Conservation (phyloP, 35 echinoderm and acorn worm genomes). For the Amphiura filiformis region DNA sequence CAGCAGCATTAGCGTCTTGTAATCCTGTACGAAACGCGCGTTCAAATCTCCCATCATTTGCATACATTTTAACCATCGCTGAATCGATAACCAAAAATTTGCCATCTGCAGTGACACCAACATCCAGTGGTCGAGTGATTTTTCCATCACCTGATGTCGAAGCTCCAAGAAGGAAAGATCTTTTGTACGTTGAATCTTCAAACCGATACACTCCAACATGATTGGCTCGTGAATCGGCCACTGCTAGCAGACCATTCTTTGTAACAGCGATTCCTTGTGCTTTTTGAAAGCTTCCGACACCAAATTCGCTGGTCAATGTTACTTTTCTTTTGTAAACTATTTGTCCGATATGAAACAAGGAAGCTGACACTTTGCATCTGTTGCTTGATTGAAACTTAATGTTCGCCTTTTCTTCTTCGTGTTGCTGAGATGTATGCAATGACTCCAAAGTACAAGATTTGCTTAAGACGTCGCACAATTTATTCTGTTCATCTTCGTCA, state of each 20-base stretch:
- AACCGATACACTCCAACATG: background rate
- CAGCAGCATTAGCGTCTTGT: background rate
- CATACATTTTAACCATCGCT: background rate
- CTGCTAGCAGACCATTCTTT: background rate
- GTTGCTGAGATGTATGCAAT: too few species aligned
- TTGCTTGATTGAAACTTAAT: too few species aligned
- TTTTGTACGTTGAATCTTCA: background rate
- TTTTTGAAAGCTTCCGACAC: background rate
- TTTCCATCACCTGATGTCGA: background rate
- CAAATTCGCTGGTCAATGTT: background rate
- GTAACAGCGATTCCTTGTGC: background rate
- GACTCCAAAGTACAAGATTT: too few species aligned
- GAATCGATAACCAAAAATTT: background rate
- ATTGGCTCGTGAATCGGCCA: background rate
- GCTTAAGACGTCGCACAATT: too few species aligned
- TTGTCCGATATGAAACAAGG: background rate
- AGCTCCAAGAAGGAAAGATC: background rate
- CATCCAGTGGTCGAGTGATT: background rate
- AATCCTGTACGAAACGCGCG: background rate
- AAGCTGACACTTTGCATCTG: too few species aligned
- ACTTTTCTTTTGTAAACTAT: background rate
- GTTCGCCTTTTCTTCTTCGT: too few species aligned
- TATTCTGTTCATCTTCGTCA: too few species aligned
- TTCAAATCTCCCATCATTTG: background rate
- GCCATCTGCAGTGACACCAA: background rate